These are phyloP conservation scores for Theristicus caerulescens DNA, from an alignment of 2,113 vertebrate species.

Conservation along the genomic window DNA sequence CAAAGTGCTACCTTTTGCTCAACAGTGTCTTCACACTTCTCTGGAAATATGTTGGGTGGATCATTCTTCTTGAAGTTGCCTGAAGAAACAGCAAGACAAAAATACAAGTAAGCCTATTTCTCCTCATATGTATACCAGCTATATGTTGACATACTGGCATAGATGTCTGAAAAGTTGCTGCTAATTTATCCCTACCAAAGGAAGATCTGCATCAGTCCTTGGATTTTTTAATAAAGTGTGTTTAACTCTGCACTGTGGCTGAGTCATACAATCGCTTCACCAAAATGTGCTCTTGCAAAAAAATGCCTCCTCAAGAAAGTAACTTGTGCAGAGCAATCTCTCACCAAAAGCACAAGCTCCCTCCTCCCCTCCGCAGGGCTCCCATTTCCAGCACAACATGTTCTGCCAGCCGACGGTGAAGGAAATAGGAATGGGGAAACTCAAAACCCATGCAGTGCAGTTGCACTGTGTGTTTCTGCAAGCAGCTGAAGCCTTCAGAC, in stretches of 20 bases:
- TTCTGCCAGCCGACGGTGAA: not conserved
- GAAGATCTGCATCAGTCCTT: not conserved
- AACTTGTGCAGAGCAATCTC: not conserved
- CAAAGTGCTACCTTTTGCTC: not conserved
- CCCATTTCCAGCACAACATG: not conserved
- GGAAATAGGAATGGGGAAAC: not conserved
- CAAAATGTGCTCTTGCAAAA: not conserved
- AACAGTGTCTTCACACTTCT: not conserved
- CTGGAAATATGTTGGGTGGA: not conserved
- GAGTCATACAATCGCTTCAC: not conserved
- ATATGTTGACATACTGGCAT: not conserved
- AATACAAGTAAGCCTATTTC: not conserved
- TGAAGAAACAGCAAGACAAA: not conserved
- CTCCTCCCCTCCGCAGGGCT: not conserved
- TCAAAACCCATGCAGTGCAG: not conserved
- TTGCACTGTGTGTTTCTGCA: not conserved
- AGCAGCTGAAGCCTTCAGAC: not conserved
- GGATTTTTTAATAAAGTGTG: not conserved
- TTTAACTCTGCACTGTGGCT: not conserved
- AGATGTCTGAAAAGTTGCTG: not conserved
- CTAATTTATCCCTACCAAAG: not conserved
- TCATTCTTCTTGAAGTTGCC: not conserved
- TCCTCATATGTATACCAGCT: not conserved
- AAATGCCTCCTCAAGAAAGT: not conserved
- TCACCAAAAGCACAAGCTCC: not conserved